Evolutionary conservation across 2,888 invertebrate genomes (phyloP).

Genomic region (Rhabditoides inermis): DNA sequence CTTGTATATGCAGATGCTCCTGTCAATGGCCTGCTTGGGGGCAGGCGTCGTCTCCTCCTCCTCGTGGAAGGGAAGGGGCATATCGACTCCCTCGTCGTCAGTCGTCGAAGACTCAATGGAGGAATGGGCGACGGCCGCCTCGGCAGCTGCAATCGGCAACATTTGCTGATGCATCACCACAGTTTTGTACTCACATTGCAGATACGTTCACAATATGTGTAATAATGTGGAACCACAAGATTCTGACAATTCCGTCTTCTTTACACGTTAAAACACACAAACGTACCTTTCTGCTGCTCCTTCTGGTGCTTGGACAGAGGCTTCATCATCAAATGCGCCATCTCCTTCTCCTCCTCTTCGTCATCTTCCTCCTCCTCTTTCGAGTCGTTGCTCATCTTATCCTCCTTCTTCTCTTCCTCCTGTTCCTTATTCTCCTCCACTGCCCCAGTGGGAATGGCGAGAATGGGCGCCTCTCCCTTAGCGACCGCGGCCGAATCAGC

Average conservation of each 20-base stretch:
- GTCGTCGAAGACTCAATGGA: too few species aligned
- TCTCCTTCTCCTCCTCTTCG: conserved; percentile 19
- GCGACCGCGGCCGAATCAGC: too few species aligned
- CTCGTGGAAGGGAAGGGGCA: too few species aligned
- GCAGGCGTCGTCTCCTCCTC: conserved; percentile 12
- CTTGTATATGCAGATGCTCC: conserved; percentile 34
- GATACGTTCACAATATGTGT: too few species aligned
- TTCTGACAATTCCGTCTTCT: too few species aligned
- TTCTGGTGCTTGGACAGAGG: conserved; percentile 7
- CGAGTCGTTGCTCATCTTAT: neutral
- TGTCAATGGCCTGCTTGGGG: conserved; percentile 20
- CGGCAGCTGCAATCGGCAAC: too few species aligned
- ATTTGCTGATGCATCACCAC: too few species aligned
- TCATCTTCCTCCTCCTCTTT: conserved; percentile 8
- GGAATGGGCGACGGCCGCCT: too few species aligned
- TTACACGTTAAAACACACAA: neutral
- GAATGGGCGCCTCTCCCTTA: neutral
- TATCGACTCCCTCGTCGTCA: too few species aligned
- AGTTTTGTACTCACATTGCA: too few species aligned
- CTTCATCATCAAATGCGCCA: conserved; percentile 20
- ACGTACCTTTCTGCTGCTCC: conserved; percentile 4
- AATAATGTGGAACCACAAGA: too few species aligned
- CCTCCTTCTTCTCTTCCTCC: too few species aligned
- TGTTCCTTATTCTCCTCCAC: neutral
- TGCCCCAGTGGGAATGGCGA: neutral